Percentiles rank a stretch among this genome's conserved stretches.
phyloP scores from a whole-genome alignment of 2,797 vertebrate species.

The Scolopax bukidnonensis region DNA sequence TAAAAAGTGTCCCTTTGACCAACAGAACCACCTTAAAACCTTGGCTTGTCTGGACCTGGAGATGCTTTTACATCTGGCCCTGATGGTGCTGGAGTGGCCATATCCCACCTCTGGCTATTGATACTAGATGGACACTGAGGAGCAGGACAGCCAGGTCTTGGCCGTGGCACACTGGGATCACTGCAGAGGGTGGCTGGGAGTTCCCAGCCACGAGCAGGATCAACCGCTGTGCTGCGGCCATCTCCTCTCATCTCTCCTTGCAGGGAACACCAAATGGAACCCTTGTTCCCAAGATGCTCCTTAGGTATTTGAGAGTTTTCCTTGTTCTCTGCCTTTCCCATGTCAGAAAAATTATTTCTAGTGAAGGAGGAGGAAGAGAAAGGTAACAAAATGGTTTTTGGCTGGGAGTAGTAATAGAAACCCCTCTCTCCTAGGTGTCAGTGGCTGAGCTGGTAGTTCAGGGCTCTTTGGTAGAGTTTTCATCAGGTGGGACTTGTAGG shows the following conservation, averaged over 20 bases:
- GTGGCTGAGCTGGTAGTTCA: neutral
- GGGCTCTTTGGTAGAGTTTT: neutral
- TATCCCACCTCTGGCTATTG: neutral
- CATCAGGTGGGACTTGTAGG: neutral
- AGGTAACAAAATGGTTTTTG: neutral
- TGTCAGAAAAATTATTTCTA: neutral
- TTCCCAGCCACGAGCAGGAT: neutral
- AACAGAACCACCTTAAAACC: neutral
- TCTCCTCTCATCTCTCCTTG: neutral
- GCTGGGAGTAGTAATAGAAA: neutral
- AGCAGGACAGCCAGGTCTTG: neutral
- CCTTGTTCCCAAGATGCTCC: neutral
- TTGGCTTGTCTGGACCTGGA: neutral
- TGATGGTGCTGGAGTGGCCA: fast-evolving
- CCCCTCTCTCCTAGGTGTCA: neutral
- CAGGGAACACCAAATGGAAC: neutral
- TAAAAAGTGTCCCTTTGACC: neutral
- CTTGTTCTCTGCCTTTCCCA: neutral
- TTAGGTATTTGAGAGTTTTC: neutral
- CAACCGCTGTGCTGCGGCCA: neutral
- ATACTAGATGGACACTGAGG: fast-evolving
- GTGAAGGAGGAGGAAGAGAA: neutral
- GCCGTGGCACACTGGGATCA: fast-evolving
- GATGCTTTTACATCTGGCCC: neutral
- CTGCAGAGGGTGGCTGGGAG: neutral